Percentiles rank a stretch among this genome's conserved stretches.
Conservation (phyloP, 2,113 vertebrate genomes). For the Harpagus bidentatus region DNA sequence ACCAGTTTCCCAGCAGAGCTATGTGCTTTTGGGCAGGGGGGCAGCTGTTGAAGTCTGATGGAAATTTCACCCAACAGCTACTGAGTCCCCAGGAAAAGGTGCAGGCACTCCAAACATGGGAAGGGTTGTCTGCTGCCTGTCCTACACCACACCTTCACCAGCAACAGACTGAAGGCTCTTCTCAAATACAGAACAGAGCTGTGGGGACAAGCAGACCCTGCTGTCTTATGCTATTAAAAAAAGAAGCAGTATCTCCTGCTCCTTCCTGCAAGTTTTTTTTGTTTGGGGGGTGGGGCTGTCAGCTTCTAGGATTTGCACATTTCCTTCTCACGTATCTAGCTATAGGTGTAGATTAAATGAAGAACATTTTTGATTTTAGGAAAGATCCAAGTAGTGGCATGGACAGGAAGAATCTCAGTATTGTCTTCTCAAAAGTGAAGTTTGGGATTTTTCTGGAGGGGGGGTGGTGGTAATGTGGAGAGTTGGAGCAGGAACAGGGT, state of each 20-base stretch:
- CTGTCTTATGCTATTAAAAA: not conserved
- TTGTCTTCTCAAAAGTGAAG: not conserved
- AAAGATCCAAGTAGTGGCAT: not conserved
- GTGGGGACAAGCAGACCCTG: not conserved
- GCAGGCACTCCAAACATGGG: not conserved
- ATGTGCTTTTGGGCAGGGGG: not conserved
- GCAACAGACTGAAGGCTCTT: not conserved
- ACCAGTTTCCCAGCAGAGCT: not conserved
- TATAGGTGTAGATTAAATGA: not conserved
- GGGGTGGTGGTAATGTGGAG: rapidly evolving
- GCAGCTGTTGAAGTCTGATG: not conserved
- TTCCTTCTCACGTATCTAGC: not conserved
- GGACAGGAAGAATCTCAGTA: not conserved
- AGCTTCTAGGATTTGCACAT: not conserved
- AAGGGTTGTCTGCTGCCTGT: not conserved
- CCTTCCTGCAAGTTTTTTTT: no score
- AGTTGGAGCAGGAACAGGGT: not conserved
- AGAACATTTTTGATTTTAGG: not conserved
- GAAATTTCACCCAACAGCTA: not conserved
- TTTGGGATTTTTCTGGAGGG: rapidly evolving
- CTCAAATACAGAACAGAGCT: not conserved
- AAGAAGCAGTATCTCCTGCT: not conserved
- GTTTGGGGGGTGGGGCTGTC: rapidly evolving
- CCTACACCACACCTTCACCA: not conserved
- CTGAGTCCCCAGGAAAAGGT: not conserved